Conservation (phyloP, 1,140 invertebrate genomes). For the Nymphalis io region DNA sequence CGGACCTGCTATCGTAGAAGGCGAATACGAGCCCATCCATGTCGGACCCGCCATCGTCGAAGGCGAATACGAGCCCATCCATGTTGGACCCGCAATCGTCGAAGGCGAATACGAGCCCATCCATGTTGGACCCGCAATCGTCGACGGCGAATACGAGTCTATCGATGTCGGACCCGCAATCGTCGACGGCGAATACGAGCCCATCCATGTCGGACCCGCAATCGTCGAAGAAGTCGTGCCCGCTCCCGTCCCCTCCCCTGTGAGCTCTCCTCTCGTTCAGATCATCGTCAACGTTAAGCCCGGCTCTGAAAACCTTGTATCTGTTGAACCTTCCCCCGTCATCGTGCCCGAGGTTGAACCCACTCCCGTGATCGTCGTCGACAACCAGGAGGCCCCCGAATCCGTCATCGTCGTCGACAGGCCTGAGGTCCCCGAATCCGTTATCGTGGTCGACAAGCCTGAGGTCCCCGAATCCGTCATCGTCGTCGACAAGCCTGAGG, state of each 20-base stretch:
- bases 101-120: too few relatives aligned
- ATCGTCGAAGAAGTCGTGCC: too few relatives aligned
- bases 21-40: not conserved
- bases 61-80: conserved; percentile 28
- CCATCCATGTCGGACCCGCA: too few relatives aligned
- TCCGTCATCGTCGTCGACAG: conserved; percentile 29
- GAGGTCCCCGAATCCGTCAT: not conserved
- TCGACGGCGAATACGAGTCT: conserved; percentile 22
- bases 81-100: conserved; percentile 26
- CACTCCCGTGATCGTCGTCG: not conserved
- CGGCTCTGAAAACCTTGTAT: conserved; percentile 29
- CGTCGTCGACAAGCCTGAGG: conserved; percentile 7
- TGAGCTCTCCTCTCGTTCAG: conserved; percentile 54
- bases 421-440: conserved; percentile 9
- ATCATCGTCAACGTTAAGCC: conserved; percentile 60
- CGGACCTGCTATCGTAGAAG: not conserved
- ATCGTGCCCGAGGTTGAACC: conserved; percentile 1
- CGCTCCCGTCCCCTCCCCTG: conserved; percentile 18
- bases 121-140: conserved; percentile 27
- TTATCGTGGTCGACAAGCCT: not conserved
- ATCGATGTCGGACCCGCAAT: conserved; percentile 42
- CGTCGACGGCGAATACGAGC: conserved; percentile 31
- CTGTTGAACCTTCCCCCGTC: conserved; percentile 2
- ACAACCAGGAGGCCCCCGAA: not conserved
- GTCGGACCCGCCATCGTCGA: conserved; percentile 37